phyloP scores from a whole-genome alignment of 53 echinoderm and acorn worm genomes.

The Apostichopus leukothele region DNA sequence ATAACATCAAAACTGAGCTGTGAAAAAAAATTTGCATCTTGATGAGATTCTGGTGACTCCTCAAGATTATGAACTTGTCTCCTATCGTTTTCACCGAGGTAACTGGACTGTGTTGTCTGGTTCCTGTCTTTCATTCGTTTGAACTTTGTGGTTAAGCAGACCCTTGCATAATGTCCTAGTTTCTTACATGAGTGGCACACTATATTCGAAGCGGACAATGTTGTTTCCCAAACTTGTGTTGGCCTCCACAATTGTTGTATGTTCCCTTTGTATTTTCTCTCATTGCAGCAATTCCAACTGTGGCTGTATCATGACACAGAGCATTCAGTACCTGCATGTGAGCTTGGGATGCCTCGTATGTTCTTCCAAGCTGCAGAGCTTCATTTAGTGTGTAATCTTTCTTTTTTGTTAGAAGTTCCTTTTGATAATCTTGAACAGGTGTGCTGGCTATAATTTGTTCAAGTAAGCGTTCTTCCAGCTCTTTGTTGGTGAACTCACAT shows the following conservation, averaged over 20 bases:
- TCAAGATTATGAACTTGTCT: too few relatives aligned
- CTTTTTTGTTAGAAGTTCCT: slow-evolving; percentile 33
- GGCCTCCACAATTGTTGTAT: neutral
- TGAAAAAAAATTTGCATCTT: too few relatives aligned
- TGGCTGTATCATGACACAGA: too few relatives aligned
- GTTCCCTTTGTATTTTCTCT: neutral
- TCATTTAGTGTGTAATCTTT: slow-evolving; percentile 33
- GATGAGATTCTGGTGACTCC: too few relatives aligned
- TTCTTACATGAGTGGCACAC: too few relatives aligned
- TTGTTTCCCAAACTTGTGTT: too few relatives aligned
- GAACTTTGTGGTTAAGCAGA: too few relatives aligned
- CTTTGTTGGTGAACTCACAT: slow-evolving; percentile 43
- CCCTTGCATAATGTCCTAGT: too few relatives aligned
- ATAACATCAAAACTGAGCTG: neutral
- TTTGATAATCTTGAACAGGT: slow-evolving; percentile 50
- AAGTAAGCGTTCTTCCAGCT: slow-evolving; percentile 48
- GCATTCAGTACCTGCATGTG: slow-evolving; percentile 6
- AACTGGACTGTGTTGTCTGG: too few relatives aligned
- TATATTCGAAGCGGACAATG: too few relatives aligned
- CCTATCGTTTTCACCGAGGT: too few relatives aligned
- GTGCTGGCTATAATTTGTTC: slow-evolving; percentile 56
- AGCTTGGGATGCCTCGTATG: slow-evolving; percentile 48
- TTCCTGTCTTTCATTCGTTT: too few relatives aligned
- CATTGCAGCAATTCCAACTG: neutral
- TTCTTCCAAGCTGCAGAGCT: slow-evolving; percentile 49